Evolutionary conservation across 2,888 invertebrate genomes (phyloP), one percentile per base, ranked within the genome.

Genomic region (Chymomyza procnemis): DNA sequence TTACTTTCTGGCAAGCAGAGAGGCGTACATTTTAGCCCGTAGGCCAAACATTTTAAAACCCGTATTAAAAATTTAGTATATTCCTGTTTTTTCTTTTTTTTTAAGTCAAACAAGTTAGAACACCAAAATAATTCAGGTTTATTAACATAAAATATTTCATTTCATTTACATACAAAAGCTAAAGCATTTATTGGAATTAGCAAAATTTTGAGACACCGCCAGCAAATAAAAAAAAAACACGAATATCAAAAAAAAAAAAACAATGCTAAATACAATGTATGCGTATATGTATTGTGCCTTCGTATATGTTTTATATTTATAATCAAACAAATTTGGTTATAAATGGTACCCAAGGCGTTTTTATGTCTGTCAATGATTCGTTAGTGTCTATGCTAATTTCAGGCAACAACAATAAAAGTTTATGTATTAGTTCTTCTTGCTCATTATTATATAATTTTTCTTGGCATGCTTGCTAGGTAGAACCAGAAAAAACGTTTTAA

Each of bases 381-480:
- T 78, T 78, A 69, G 74, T 83, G 83, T 78, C 73, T 83, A 85
- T 83, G 82, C 71, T 85, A 82, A 85, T 82, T 82, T 74, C 60
- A 63, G 61, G 67, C 56, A 69, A 68, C 65, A 66, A 68, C 67
- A 69, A 41, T 41, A 12, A 12, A 41, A 67, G 63, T 71, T 76
- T 21, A 67, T 69, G 41, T 75, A 71, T 79, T 81, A 50, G 50
- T 50, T 50, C 19, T 50, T 50, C 19, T 8, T 47, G 63, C 69
- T 67, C 71, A 76, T 79, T 77, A 74, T 83, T 80, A 80, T 83
- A 80, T 80, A 85, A 83, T 76, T 64, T 64, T 67, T 60, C 64
- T 58, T 18, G 67, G 47, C 64, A 65, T 67, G 62, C 48, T 71
- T 64, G 41, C 73, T 72, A 66, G 41, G 71, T 67, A 73, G 71